Evolutionary conservation across 2,797 vertebrate species (phyloP).

Genomic region (Phrynocephalus guinanensis): DNA sequence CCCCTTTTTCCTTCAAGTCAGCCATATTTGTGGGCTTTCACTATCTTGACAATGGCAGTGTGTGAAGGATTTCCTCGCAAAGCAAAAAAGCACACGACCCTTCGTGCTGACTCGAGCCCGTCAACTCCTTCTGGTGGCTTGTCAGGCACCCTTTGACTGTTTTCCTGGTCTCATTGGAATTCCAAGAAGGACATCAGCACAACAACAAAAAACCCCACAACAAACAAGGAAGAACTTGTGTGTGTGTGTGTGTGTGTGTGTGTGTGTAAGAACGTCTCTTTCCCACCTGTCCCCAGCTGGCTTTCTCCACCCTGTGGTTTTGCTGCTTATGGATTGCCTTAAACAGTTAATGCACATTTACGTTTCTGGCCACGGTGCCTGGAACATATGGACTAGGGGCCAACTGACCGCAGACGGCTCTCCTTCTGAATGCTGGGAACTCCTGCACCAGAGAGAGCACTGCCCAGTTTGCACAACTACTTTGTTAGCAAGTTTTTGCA

Average conservation of each 20-base stretch:
- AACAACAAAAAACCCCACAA: background rate
- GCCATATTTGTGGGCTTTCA: too few relatives aligned
- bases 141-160: background rate
- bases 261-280: too few relatives aligned
- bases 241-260: too few relatives aligned
- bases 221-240: background rate
- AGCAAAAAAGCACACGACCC: background rate
- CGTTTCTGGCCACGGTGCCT: background rate
- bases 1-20: background rate
- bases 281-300: too few relatives aligned
- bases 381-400: background rate
- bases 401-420: background rate
- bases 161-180: background rate
- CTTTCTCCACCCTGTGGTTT: background rate
- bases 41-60: background rate
- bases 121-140: background rate
- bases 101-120: too few relatives aligned
- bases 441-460: background rate
- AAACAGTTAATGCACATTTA: background rate
- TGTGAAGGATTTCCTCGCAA: too few relatives aligned
- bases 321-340: background rate
- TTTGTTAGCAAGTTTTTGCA: background rate
- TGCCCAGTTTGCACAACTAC: background rate
- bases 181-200: rapidly evolving
- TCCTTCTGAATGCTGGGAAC: background rate